Base-by-base conservation (phyloP, 1,140 invertebrate species). In the Neuroterus valhalla region DNA sequence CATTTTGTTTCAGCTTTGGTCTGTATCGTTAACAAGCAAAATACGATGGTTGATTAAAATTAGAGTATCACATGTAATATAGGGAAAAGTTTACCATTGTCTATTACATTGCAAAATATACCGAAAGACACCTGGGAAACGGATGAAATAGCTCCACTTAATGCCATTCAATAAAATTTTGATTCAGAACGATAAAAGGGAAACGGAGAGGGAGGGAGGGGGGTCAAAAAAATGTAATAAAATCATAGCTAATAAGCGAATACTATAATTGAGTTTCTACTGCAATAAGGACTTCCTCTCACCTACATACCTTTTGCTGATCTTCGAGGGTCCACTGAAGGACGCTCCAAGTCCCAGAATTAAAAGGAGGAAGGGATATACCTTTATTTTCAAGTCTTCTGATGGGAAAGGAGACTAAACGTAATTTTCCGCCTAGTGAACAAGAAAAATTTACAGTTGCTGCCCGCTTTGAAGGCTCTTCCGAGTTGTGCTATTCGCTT, bases 351-450 rank as follows among this genome's bases (percentile, higher is more conserved):
- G 23, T 15, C 52, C 5, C 14, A 3, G 52, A 21, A 31, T 15
- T 31, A 62, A 23, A n/a, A 62, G 23, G 14, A 62, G 31, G 19
- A 38, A 38, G 31, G 26, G 21, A 62, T 62, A 52, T 52, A 15
- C 46, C 55, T 62, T 31, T 62, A 62, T 17, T 8, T 62, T 11
- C 55, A 62, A 62, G 26, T 62, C 31, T 62, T 15, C 12, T 26
- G 23, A n/a, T 62, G 55, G 23, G 14, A 62, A 62, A 31, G 12
- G n/a, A 62, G 55, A 62, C 55, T 62, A n/a, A 68, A 73, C 45
- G 68, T 73, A 71, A 72, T 76, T 76, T 76, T 76, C 70, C 71
- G 75, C 66, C 62, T 76, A 72, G 70, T 71, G 71, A 43, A 42
- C 66, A 62, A 76, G 71, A 72, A 70, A 72, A 76, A 74, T 74